These are phyloP conservation scores for Hippopotamus amphibius DNA, from an alignment of 2,113 vertebrate species.

Conservation along the genomic window DNA sequence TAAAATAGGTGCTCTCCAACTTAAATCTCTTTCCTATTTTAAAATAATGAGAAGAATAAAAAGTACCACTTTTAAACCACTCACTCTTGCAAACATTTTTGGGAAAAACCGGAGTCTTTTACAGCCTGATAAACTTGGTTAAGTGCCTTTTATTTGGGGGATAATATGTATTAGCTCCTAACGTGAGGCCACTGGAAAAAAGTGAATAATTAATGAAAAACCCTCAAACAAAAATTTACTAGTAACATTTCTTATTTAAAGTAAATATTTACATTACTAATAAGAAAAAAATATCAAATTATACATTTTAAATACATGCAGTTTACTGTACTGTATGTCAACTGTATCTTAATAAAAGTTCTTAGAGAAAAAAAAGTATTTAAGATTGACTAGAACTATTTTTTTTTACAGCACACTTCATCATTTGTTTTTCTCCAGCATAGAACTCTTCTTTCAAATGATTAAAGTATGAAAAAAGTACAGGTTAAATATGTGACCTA, in stretches of 20 bases:
- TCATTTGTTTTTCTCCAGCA: not conserved
- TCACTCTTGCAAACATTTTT: slow-evolving; percentile 32
- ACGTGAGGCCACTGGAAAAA: not conserved
- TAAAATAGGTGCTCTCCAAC: slow-evolving; percentile 26
- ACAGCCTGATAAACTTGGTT: not conserved
- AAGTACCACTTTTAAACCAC: slow-evolving; percentile 36
- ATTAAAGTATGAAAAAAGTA: not conserved
- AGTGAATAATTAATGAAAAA: slow-evolving; percentile 48
- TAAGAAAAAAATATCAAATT: too few relatives aligned
- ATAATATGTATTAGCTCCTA: not conserved
- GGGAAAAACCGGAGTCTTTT: not conserved
- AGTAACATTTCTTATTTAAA: slow-evolving; percentile 24
- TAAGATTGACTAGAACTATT: not conserved
- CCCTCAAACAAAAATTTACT: not conserved
- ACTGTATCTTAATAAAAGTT: too few relatives aligned
- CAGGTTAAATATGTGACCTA: not conserved
- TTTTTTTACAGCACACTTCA: not conserved
- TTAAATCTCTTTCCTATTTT: slow-evolving; percentile 34
- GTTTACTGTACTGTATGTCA: too few relatives aligned
- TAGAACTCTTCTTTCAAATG: not conserved
- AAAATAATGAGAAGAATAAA: not conserved
- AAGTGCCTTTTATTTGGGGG: not conserved
- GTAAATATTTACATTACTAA: too few relatives aligned
- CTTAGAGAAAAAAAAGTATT: too few relatives aligned
- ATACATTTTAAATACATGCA: too few relatives aligned